These are phyloP conservation scores for Cavia porcellus DNA, from an alignment of 2,113 vertebrate genomes.

Conservation along the genomic window DNA sequence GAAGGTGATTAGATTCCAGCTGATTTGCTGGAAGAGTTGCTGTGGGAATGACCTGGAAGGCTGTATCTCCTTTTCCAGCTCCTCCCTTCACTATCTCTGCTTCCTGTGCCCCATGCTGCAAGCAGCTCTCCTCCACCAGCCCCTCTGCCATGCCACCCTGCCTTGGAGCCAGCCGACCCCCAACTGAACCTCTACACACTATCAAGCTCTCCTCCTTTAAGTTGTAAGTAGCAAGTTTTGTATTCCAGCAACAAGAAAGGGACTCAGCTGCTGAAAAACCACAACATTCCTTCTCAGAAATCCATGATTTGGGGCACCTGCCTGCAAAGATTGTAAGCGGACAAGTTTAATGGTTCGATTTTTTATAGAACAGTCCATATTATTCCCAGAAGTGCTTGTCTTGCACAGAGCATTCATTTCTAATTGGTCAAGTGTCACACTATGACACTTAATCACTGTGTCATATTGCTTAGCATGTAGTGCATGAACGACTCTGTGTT, in stretches of 20 bases:
- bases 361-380: not conserved
- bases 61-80: not conserved
- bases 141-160: not conserved
- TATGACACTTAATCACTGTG: too few relatives aligned
- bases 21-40: not conserved
- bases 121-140: not conserved
- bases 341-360: not conserved
- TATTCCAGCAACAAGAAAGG: not conserved
- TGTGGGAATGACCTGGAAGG: not conserved
- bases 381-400: not conserved
- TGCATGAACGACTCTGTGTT: not conserved
- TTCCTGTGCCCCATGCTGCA: not conserved
- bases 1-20: not conserved
- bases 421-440: too few relatives aligned
- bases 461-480: rapidly evolving
- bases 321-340: not conserved
- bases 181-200: not conserved
- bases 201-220: not conserved
- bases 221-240: not conserved
- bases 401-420: not conserved
- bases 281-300: not conserved
- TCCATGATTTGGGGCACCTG: not conserved
- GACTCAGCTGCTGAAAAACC: not conserved
- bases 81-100: not conserved
- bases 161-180: not conserved